Evolutionary conservation across 2,113 vertebrate species (phyloP).

Genomic region (Istiophorus platypterus): DNA sequence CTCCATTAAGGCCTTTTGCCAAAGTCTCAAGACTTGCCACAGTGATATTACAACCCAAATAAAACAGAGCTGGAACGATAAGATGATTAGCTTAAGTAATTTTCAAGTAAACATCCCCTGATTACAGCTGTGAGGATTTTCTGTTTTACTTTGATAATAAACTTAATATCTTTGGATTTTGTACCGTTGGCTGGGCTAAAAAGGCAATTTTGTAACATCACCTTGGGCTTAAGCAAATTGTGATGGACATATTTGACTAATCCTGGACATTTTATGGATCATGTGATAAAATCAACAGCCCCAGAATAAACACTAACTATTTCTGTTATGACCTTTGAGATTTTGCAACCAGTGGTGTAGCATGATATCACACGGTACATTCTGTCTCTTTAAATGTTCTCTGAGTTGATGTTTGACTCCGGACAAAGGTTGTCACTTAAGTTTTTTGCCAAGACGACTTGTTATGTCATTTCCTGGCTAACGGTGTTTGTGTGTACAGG

Average conservation of each 20-base stretch:
- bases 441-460: slow-evolving; percentile 65
- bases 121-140: neutral
- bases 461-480: slow-evolving; percentile 79
- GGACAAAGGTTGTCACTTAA: slow-evolving; percentile 72
- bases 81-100: slow-evolving; percentile 18
- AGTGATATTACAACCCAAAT: slow-evolving; percentile 8
- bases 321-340: slow-evolving; percentile 13
- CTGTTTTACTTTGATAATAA: neutral
- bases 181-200: neutral
- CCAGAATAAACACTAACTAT: neutral
- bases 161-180: neutral
- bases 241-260: neutral
- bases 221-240: neutral
- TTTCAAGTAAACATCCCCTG: slow-evolving; percentile 9
- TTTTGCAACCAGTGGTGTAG: slow-evolving; percentile 15
- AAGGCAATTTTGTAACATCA: neutral
- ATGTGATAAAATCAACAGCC: slow-evolving; percentile 1
- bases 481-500: slow-evolving; percentile 39
- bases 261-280: neutral
- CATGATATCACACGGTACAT: slow-evolving; percentile 18
- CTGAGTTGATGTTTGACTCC: slow-evolving; percentile 57
- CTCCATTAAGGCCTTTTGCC: neutral
- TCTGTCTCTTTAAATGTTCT: slow-evolving; percentile 72
- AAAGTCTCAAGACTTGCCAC: neutral
- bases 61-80: slow-evolving; percentile 1